Base-by-base conservation (phyloP, 2,113 vertebrate species). In the Microcebus griseorufus region DNA sequence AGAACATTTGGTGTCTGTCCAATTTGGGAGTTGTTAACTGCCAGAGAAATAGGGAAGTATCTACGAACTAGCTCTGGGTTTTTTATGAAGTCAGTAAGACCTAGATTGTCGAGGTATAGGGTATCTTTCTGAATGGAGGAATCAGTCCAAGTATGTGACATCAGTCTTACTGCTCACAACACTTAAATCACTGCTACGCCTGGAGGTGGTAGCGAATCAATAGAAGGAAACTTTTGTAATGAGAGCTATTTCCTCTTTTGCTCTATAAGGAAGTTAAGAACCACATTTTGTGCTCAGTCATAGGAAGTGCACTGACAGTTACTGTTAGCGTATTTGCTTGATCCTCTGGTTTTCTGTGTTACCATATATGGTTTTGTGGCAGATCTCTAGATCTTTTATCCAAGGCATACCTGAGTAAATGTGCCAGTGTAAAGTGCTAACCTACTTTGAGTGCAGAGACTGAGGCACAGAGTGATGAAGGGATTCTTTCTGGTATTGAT, bases 201-300 rank as follows among this genome's bases (percentile, higher is more conserved):
- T 27, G 6, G 37, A 64, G 42, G 45, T 42, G 27, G 29, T 22
- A 27, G 84, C 73, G 16, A 84, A 39, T 91, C 79, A 67, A 6
- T 12, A 75, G 60, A 76, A 42, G 90, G 86, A 90, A 92, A 34
- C 27, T 62, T 93, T 10, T 8, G 3, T 29, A 42, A n/a, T 25
- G 58, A 93, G n/a, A 65, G 27, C 32, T 11, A 0, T 73, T 94
- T 95, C 92, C 95, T 87, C 87, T 95, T 84, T 93, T 39, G 2
- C 76, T 92, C 55, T 53, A 11, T 6, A 8, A 79, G 88, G 76
- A 96, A 90, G 45, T 64, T 76, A n/a, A 82, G 51, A 62, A 70
- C 75, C 65, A n/a, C 8, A 20, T 82, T 67, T 69, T 86, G 42
- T 51, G 51, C n/a, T 69, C 29, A 29, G 42, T 78, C 53, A 23